phyloP scores from a whole-genome alignment of 2,888 invertebrate genomes.

The Scaeva pyrastri region DNA sequence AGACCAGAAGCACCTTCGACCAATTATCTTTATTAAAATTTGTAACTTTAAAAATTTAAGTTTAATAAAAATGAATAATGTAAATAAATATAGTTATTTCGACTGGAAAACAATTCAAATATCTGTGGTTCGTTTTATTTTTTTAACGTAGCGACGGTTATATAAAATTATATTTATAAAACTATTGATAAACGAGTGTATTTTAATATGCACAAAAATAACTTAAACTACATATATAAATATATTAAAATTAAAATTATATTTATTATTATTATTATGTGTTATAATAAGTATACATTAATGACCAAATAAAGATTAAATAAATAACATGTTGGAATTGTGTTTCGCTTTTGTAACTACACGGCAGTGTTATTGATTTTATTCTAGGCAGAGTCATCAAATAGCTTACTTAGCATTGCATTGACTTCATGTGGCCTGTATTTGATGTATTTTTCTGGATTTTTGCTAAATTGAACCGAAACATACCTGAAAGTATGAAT shows the following conservation, averaged over 20 bases:
- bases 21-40: slow-evolving; percentile 91
- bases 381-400: slow-evolving; percentile 88
- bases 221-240: slow-evolving; percentile 11
- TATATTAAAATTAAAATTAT: slow-evolving; percentile 27
- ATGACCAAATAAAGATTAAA: slow-evolving; percentile 59
- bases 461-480: slow-evolving; percentile 93
- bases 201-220: slow-evolving; percentile 30
- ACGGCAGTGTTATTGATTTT: not conserved
- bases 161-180: slow-evolving; percentile 39
- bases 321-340: not conserved
- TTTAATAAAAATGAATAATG: slow-evolving; percentile 37
- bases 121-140: slow-evolving; percentile 63
- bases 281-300: slow-evolving; percentile 41
- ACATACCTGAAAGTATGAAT: slow-evolving; percentile 86
- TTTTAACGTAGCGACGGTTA: slow-evolving; percentile 5
- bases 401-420: slow-evolving; percentile 93
- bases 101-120: slow-evolving; percentile 48
- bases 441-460: slow-evolving; percentile 96
- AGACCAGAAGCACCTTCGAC: slow-evolving; percentile 93
- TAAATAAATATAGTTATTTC: slow-evolving; percentile 63
- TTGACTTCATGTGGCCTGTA: slow-evolving; percentile 94
- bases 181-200: slow-evolving; percentile 35
- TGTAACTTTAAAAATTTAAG: slow-evolving; percentile 30
- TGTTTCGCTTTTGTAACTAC: not conserved
- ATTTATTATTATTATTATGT: slow-evolving; percentile 37